These are phyloP conservation scores for Drosophila neocordata DNA, from an alignment of 1,140 invertebrate genomes.

Conservation along the genomic window DNA sequence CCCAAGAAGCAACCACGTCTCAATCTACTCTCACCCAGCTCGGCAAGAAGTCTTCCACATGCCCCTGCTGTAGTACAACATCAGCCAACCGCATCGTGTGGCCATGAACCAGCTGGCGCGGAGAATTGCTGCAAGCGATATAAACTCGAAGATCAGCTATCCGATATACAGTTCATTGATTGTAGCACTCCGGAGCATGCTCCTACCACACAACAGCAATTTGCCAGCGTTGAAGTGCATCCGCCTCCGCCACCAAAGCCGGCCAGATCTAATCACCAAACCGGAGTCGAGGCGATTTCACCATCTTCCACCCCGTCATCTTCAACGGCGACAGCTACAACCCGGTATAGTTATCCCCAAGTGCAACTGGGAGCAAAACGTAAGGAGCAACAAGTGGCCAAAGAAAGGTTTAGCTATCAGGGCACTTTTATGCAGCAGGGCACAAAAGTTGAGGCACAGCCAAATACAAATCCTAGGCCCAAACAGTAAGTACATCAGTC, in stretches of 20 bases:
- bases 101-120: slow-evolving; percentile 77
- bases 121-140: slow-evolving; percentile 84
- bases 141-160: slow-evolving; percentile 86
- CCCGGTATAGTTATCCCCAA: slow-evolving; percentile 79
- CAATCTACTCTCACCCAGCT: slow-evolving; percentile 82
- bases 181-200: slow-evolving; percentile 85
- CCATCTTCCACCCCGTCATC: slow-evolving; percentile 10
- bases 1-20: slow-evolving; percentile 85
- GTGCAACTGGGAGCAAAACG: slow-evolving; percentile 78
- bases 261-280: slow-evolving; percentile 40
- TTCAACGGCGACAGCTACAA: slow-evolving; percentile 16
- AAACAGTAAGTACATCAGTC: slow-evolving; percentile 42
- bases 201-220: slow-evolving; percentile 52
- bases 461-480: not conserved
- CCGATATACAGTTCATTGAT: slow-evolving; percentile 87
- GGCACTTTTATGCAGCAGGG: slow-evolving; percentile 60
- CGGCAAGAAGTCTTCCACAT: slow-evolving; percentile 50
- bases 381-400: slow-evolving; percentile 70
- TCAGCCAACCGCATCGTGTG: slow-evolving; percentile 34
- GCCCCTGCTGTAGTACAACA: slow-evolving; percentile 6
- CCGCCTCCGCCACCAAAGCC: slow-evolving; percentile 78
- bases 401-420: slow-evolving; percentile 81
- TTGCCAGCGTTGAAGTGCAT: slow-evolving; percentile 75
- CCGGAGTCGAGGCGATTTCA: slow-evolving; percentile 17
- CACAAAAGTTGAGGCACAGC: slow-evolving; percentile 32